phyloP scores from a whole-genome alignment of 1,140 invertebrate species.

The Micrasema longulum region DNA sequence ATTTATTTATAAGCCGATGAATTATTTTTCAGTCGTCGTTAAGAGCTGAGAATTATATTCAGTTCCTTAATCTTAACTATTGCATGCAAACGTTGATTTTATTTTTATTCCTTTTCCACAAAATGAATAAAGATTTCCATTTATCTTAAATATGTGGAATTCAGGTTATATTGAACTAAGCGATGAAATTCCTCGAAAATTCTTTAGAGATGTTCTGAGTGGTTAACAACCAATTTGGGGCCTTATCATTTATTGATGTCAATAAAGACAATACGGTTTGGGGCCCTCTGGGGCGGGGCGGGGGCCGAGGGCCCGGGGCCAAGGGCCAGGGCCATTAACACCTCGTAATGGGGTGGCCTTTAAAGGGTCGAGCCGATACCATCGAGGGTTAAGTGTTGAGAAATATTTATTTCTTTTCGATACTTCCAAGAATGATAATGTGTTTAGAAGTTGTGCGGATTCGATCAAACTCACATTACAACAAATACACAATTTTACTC shows the following conservation, averaged over 20 bases:
- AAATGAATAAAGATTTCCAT: too few relatives aligned
- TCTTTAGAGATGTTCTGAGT: slow-evolving; percentile 29
- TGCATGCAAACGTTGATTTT: too few relatives aligned
- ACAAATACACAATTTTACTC: too few relatives aligned
- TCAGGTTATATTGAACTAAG: too few relatives aligned
- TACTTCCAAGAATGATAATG: not conserved
- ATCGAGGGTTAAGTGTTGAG: not conserved
- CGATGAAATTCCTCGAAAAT: slow-evolving; percentile 16
- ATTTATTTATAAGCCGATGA: too few relatives aligned
- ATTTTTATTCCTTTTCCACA: too few relatives aligned
- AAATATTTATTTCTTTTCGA: not conserved
- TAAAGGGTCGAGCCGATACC: not conserved
- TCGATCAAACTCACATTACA: too few relatives aligned
- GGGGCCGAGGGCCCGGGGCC: slow-evolving; percentile 14
- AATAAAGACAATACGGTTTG: slow-evolving; percentile 4
- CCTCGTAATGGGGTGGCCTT: slow-evolving; percentile 28
- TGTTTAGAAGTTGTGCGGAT: too few relatives aligned
- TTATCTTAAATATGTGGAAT: too few relatives aligned
- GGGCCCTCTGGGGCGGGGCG: not conserved
- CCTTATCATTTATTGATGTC: slow-evolving; percentile 31
- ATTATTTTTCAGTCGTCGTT: too few relatives aligned
- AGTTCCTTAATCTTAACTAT: too few relatives aligned
- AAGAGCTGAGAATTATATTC: too few relatives aligned
- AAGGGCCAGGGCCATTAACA: slow-evolving; percentile 30
- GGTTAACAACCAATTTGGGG: slow-evolving; percentile 17